Evolutionary conservation across 1,140 invertebrate genomes (phyloP).

Genomic region (Chrysoperla carnea): DNA sequence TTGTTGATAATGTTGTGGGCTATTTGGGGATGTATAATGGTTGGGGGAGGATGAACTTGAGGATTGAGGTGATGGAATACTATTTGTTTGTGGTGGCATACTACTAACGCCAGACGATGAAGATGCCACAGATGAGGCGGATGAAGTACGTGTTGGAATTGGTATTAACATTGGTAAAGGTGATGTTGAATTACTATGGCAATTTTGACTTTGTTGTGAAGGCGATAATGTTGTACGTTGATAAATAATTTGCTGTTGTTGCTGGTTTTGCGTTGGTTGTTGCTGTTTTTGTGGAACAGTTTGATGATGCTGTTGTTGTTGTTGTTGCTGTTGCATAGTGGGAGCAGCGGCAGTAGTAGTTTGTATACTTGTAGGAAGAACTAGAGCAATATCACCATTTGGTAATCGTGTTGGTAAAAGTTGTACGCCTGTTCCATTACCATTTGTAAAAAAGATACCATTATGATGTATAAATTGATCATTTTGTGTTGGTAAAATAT

Average conservation of each 20-base stretch:
- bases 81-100: neutral
- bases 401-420: constrained; percentile 50
- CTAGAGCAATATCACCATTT: constrained; percentile 58
- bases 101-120: constrained; percentile 19
- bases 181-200: constrained; percentile 17
- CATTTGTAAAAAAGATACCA: constrained; percentile 32
- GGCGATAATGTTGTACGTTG: constrained; percentile 22
- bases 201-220: constrained; percentile 4
- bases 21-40: constrained; percentile 15
- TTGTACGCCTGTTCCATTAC: constrained; percentile 44
- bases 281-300: neutral
- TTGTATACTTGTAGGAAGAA: constrained; percentile 42
- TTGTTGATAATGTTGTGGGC: constrained; percentile 12
- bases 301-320: neutral
- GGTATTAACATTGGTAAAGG: constrained; percentile 47
- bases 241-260: constrained; percentile 9
- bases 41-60: neutral
- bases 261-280: constrained; percentile 10
- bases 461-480: constrained; percentile 34
- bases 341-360: constrained; percentile 18
- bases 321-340: constrained; percentile 15
- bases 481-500: constrained; percentile 27
- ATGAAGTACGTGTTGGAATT: constrained; percentile 48
- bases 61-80: too few species aligned
- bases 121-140: constrained; percentile 42